A percentile compares a stretch with the other conserved stretches of the same genome.
These are phyloP conservation scores for Tyrannus savana DNA, from an alignment of 2,113 vertebrate genomes.

Conservation along the genomic window DNA sequence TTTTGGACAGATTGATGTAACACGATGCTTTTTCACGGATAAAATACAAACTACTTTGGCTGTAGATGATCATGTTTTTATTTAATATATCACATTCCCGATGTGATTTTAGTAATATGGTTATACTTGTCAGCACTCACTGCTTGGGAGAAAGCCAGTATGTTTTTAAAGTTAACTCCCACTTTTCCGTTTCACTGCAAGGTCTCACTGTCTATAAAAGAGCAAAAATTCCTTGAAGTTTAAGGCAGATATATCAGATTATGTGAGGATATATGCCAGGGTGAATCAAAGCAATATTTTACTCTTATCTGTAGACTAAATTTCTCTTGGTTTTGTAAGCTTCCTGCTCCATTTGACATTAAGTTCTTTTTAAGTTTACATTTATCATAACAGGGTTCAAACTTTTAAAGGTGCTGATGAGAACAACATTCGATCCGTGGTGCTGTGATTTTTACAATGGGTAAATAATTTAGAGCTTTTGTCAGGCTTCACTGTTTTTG, in stretches of 20 bases:
- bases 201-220: slow-evolving; percentile 16
- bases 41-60: slow-evolving; percentile 57
- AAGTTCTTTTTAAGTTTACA: not conserved
- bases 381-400: not conserved
- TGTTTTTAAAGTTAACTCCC: slow-evolving; percentile 64
- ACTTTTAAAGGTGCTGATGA: not conserved
- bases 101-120: slow-evolving; percentile 72
- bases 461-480: slow-evolving; percentile 33
- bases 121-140: slow-evolving; percentile 73
- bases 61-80: slow-evolving; percentile 43
- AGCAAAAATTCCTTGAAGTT: not conserved
- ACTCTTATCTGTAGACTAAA: not conserved
- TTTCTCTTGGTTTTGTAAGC: slow-evolving; percentile 42
- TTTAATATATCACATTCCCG: slow-evolving; percentile 68
- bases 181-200: slow-evolving; percentile 37
- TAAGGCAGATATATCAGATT: slow-evolving; percentile 23
- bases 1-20: slow-evolving; percentile 60
- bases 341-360: not conserved
- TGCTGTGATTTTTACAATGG: slow-evolving; percentile 28
- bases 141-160: slow-evolving; percentile 69
- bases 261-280: not conserved
- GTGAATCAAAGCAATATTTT: not conserved
- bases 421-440: not conserved
- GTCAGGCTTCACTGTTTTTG: slow-evolving; percentile 53
- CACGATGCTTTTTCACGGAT: slow-evolving; percentile 44